Evolutionary conservation across 2,797 vertebrate genomes (phyloP), one percentile per base, ranked within the genome.

Genomic region (Semotilus atromaculatus): DNA sequence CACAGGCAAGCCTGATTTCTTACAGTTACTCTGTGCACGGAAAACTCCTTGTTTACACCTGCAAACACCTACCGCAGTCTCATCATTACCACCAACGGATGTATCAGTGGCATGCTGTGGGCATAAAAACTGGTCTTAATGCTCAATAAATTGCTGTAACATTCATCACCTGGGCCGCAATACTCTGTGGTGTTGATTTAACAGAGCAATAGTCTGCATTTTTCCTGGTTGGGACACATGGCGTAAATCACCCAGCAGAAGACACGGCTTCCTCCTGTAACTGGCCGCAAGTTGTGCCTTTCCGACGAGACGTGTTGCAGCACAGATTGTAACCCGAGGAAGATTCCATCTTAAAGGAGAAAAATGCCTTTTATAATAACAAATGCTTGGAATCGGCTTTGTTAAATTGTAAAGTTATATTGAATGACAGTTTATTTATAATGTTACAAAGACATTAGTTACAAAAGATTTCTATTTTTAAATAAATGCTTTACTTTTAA

Each of bases 291-390:
- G 94, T 90, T 92, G 89, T 71, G 75, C 82, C 82, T 71, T 87
- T 87, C 85, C 74, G 92, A 92, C 88, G 90, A 53, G 94, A 94
- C 96, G 94, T 95, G 95, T 96, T 91, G 89, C 90, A 94, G 94
- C 95, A 95, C 89, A 94, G 90, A 89, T 90, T 88, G 93, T 94
- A 94, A 94, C 90, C 87, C 86, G 92, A 94, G 88, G 90, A 94
- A 92, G 92, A 94, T 94, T 95, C 94, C 92, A 94, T 94, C 93
- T 92, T 91, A 91, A 95, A 94, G 92, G 89, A 90, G 91, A 90
- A 91, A 94, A 94, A 94, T 87, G 82, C 74, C 90, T 93, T 94
- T 94, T 94, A 91, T 93, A 92, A 92, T 91, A 93, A 94, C 93
- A 96, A 95, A 94, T 92, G 93, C 84, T 91, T 89, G 88, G 89